These are phyloP conservation scores for Branchinecta sandiegonensis DNA, from an alignment of 2,888 invertebrate species.

Conservation along the genomic window DNA sequence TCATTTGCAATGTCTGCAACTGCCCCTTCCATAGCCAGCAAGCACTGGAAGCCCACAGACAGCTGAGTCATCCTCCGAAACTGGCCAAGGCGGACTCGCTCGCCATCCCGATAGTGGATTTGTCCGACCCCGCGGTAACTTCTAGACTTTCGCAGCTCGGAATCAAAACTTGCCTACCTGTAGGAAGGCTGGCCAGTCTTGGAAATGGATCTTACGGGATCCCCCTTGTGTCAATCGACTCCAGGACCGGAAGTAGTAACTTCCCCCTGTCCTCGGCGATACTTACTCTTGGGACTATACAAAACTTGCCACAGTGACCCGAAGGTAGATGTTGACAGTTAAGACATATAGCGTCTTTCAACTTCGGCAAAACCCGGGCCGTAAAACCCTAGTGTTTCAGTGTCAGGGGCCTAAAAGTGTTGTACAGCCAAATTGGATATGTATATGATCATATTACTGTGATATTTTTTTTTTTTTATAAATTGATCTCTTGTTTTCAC, in stretches of 20 bases:
- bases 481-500: too few species aligned
- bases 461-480: too few species aligned
- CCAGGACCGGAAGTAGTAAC: not conserved
- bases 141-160: not conserved
- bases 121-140: not conserved
- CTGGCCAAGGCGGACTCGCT: not conserved
- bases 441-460: too few species aligned
- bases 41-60: not conserved
- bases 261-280: slow-evolving; percentile 11
- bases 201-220: slow-evolving; percentile 5
- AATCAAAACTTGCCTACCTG: slow-evolving; percentile 5
- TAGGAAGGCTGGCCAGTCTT: not conserved
- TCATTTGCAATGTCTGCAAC: slow-evolving; percentile 2
- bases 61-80: not conserved
- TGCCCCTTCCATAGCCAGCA: not conserved
- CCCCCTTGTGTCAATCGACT: not conserved
- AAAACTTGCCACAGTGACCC: not conserved
- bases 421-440: too few species aligned
- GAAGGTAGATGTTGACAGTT: too few species aligned
- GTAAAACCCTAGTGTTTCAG: too few species aligned
- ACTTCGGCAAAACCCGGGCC: too few species aligned
- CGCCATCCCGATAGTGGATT: slow-evolving; percentile 1
- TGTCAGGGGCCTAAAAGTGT: too few species aligned
- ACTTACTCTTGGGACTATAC: not conserved
- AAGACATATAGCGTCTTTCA: too few species aligned